Evolutionary conservation across 2,113 vertebrate species (phyloP), one percentile per base, ranked within the genome.

Genomic region (Podilymbus podiceps): DNA sequence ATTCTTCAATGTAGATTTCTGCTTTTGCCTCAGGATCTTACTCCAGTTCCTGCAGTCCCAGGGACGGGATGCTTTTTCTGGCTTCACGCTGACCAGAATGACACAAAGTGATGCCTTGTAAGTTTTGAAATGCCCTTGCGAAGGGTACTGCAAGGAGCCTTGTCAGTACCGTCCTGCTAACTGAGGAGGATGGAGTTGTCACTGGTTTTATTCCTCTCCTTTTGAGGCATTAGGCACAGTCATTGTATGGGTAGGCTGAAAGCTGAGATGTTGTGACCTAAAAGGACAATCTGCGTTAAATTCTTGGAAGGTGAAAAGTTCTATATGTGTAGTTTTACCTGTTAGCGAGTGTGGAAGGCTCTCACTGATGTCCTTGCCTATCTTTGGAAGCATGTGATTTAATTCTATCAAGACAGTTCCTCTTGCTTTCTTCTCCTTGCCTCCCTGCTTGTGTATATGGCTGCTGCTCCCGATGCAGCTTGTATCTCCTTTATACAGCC

Each of bases 271-370:
- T 28, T 77, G 17, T 53, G 31, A 86, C 31, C 31, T 83, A 33
- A 75, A 71, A 64, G 40, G 33, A 52, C 23, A 58, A 76, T 19
- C 40, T 83, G 19, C 15, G 46, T 77, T 0, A 47, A 85, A 53
- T 76, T 55, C 59, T 71, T 50, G 42, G 55, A 80, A 80, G 21
- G 12, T 33, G 53, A 50, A 7, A 88, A 90, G 46, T 62, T 76
- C 16, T 40, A 1, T 33, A 9, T 47, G 9, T 0, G 0, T 31
- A 6, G 5, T 30, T 89, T 85, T 47, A 38, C 16, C 15, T 42
- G 0, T 23, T 59, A 50, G 18, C 33, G 13, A 56, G 15, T 3
- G 12, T 59, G 49, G 59, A 56, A 80, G 17, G 27, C 56, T 91
- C 74, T 62, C 55, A n/a, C 15, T 49, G n/a, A 27, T 73, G 27